A percentile compares a stretch with the other conserved stretches of the same genome.
phyloP scores from a whole-genome alignment of 2,113 vertebrate genomes.

The Phrynocephalus versicolor region DNA sequence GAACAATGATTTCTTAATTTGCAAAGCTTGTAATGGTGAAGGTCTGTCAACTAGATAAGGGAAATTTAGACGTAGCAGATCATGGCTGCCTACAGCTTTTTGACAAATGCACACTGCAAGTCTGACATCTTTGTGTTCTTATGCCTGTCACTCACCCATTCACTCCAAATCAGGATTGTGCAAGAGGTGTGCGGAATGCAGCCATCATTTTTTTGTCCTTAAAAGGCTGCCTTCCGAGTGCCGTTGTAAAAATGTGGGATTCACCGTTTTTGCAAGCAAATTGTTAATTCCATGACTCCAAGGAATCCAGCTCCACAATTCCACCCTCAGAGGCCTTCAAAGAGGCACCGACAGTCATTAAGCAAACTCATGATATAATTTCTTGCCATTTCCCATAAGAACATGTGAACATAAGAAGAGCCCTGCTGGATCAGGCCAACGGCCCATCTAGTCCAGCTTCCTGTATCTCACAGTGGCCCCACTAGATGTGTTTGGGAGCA shows the following conservation, averaged over 20 bases:
- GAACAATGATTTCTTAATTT: constrained; percentile 35
- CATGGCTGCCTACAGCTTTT: background rate
- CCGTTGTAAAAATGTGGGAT: background rate
- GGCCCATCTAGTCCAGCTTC: too few species aligned
- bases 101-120: too few species aligned
- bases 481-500: too few species aligned
- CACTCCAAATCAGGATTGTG: too few species aligned
- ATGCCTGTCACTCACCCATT: too few species aligned
- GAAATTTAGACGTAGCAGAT: background rate
- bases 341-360: background rate
- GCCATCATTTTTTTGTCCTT: background rate
- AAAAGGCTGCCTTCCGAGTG: background rate
- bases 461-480: too few species aligned
- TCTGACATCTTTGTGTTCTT: too few species aligned
- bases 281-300: background rate
- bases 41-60: background rate
- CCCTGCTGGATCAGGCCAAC: too few species aligned
- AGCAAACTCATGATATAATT: background rate
- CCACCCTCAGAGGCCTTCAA: background rate
- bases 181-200: too few species aligned
- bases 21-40: constrained; percentile 26
- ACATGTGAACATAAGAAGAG: too few species aligned
- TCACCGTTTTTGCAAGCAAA: background rate
- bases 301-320: background rate
- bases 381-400: background rate